phyloP scores from a whole-genome alignment of 2,888 invertebrate genomes.

The Melanostoma mellinum region DNA sequence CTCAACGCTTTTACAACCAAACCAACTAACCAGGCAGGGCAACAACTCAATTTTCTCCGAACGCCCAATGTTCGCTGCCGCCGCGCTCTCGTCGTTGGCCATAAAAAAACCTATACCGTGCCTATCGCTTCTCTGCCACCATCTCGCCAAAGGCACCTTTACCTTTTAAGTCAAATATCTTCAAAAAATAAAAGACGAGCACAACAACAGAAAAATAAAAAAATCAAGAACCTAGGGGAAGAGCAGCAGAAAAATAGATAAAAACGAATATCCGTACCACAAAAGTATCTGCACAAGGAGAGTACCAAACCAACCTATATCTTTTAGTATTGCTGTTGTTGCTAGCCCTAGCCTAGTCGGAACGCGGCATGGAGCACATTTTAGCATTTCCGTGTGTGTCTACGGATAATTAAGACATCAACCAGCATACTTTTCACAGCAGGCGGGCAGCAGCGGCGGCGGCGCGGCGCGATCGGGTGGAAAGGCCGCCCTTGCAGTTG shows the following conservation, averaged over 20 bases:
- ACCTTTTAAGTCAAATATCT: slow-evolving; percentile 48
- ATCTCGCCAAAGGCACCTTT: slow-evolving; percentile 56
- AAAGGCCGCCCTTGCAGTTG: slow-evolving; percentile 41
- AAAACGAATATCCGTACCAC: slow-evolving; percentile 31
- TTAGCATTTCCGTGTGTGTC: slow-evolving; percentile 75
- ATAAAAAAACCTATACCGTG: slow-evolving; percentile 47
- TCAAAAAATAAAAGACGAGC: slow-evolving; percentile 6
- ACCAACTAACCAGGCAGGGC: slow-evolving; percentile 47
- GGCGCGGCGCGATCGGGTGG: slow-evolving; percentile 29
- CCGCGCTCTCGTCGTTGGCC: slow-evolving; percentile 35
- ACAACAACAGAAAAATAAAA: slow-evolving; percentile 16
- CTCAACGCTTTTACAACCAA: slow-evolving; percentile 61
- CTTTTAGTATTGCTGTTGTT: slow-evolving; percentile 14
- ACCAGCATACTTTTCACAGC: slow-evolving; percentile 72
- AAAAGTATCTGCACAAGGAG: slow-evolving; percentile 13
- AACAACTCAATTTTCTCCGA: slow-evolving; percentile 69
- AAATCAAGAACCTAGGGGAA: slow-evolving; percentile 17
- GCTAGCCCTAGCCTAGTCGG: slow-evolving; percentile 12
- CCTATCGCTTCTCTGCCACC: slow-evolving; percentile 46
- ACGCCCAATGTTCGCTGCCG: slow-evolving; percentile 45
- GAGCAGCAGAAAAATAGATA: slow-evolving; percentile 50
- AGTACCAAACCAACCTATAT: neutral
- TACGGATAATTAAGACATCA: slow-evolving; percentile 72
- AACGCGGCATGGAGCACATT: slow-evolving; percentile 53
- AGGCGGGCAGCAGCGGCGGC: slow-evolving; percentile 52